Conservation (phyloP, 2,888 invertebrate species). For the Cryptocephalus moraei region DNA sequence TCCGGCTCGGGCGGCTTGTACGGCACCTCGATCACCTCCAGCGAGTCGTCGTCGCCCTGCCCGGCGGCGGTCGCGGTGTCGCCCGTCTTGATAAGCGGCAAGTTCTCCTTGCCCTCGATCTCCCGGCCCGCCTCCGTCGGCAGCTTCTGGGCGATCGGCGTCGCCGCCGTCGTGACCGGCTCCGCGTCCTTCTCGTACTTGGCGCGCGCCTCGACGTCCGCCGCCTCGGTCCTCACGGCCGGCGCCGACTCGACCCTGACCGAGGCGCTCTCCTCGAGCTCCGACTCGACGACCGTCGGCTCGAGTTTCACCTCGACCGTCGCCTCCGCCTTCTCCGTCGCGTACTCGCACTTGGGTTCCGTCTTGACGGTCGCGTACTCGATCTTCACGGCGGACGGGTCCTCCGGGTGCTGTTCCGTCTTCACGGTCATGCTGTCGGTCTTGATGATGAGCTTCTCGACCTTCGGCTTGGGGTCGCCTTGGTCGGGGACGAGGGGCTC, state of each 20-base stretch:
- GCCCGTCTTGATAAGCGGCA: slow-evolving; percentile 36
- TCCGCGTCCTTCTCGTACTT: slow-evolving; percentile 26
- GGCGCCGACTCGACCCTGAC: background rate
- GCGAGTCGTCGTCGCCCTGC: slow-evolving; percentile 5
- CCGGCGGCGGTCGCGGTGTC: slow-evolving; percentile 11
- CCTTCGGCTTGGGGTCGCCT: slow-evolving; percentile 16
- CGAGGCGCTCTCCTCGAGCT: background rate
- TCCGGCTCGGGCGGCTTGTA: slow-evolving; percentile 56
- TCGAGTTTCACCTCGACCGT: slow-evolving; percentile 5
- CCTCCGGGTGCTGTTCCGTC: slow-evolving; percentile 10
- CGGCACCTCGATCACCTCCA: slow-evolving; percentile 33
- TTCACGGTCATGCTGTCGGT: slow-evolving; percentile 13
- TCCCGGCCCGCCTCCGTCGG: slow-evolving; percentile 20
- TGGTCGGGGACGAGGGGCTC: background rate
- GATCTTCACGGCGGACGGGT: slow-evolving; percentile 9
- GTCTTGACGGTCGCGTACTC: slow-evolving; percentile 4
- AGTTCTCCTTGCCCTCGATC: slow-evolving; percentile 47
- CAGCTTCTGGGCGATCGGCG: slow-evolving; percentile 32
- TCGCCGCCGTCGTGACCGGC: slow-evolving; percentile 34
- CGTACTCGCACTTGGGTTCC: slow-evolving; percentile 7
- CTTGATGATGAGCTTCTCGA: slow-evolving; percentile 14
- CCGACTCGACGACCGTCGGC: slow-evolving; percentile 1
- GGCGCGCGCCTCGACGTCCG: background rate
- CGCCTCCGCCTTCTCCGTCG: slow-evolving; percentile 5
- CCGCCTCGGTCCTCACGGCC: slow-evolving; percentile 9